Evolutionary conservation across 2,888 invertebrate species (phyloP).

Genomic region (Rhingia rostrata): DNA sequence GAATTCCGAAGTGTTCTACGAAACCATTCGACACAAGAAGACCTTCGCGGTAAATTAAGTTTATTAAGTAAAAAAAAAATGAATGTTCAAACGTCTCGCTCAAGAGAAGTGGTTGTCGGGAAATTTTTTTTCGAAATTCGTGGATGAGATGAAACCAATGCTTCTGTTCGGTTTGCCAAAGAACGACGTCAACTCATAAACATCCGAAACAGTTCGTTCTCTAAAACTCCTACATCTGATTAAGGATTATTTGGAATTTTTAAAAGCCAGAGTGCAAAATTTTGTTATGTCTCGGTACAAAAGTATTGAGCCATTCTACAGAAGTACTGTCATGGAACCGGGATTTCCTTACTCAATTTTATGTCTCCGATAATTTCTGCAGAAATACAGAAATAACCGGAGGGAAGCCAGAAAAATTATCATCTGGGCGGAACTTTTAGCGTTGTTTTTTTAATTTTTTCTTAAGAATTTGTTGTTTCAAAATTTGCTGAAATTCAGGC

Average conservation of each 20-base stretch:
- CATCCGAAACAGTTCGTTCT: conserved; percentile 6
- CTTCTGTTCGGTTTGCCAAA: conserved; percentile 18
- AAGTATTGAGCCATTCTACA: conserved; percentile 20
- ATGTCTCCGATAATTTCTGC: conserved; percentile 14
- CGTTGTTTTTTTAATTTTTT: too few relatives aligned
- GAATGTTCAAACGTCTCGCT: not conserved
- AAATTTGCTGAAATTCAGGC: too few relatives aligned
- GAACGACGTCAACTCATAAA: conserved; percentile 14
- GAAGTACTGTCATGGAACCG: conserved; percentile 16
- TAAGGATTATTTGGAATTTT: conserved; percentile 14
- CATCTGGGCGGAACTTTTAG: not conserved
- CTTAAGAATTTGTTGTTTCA: too few relatives aligned
- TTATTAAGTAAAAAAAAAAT: conserved; percentile 1
- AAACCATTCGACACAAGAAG: conserved; percentile 6
- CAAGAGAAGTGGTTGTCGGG: not conserved
- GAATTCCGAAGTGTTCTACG: conserved; percentile 2
- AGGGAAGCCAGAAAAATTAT: not conserved
- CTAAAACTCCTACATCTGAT: conserved; percentile 14
- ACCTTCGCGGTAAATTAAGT: conserved; percentile 1
- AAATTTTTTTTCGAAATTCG: not conserved
- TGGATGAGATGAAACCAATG: conserved; percentile 3
- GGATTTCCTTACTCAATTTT: conserved; percentile 12
- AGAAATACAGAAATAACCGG: conserved; percentile 6
- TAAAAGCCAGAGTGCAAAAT: conserved; percentile 21
- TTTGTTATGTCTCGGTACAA: conserved; percentile 19